Conservation (phyloP, 2,797 vertebrate species). For the Sebastes cheni region DNA sequence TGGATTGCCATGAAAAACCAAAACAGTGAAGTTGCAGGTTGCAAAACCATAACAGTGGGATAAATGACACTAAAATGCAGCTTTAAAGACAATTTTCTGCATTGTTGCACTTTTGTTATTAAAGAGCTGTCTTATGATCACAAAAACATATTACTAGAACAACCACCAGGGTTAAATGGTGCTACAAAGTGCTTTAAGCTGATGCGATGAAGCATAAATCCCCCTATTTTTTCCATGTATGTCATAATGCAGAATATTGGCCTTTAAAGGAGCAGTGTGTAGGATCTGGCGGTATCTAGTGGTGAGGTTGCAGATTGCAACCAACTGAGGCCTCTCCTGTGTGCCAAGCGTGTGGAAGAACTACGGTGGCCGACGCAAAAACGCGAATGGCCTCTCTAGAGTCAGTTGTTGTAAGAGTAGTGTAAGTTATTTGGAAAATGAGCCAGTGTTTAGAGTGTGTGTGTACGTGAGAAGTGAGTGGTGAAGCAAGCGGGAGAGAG, state of each 20-base stretch:
- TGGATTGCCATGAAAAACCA: neutral
- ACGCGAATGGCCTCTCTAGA: no score
- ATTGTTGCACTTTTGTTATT: neutral
- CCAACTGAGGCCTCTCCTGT: no score
- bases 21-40: neutral
- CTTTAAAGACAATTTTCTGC: neutral
- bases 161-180: neutral
- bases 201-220: neutral
- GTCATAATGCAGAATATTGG: neutral
- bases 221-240: neutral
- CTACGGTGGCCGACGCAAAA: accelerated
- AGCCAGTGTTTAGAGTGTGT: no score
- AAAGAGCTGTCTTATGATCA: neutral
- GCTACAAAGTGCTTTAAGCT: neutral
- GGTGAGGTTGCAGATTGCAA: no score
- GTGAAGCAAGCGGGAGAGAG: no score
- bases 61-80: neutral
- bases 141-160: neutral
- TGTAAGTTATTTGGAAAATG: accelerated
- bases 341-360: no score
- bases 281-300: no score
- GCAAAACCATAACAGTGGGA: neutral
- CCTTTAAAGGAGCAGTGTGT: neutral
- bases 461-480: no score
- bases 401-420: no score